phyloP scores from a whole-genome alignment of 2,888 invertebrate genomes.

The Drosophila prolongata region DNA sequence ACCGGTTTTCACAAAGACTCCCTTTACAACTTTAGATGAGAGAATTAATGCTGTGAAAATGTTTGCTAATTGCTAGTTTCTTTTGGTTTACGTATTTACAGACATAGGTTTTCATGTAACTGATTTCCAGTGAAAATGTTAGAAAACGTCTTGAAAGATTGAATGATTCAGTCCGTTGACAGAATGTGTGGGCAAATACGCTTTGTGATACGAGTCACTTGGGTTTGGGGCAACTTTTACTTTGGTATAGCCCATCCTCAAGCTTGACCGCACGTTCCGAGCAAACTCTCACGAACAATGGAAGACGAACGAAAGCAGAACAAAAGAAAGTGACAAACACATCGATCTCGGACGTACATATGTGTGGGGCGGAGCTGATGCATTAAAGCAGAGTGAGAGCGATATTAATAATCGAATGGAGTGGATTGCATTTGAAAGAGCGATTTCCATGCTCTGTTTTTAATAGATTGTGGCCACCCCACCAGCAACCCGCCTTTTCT shows the following conservation, averaged over 20 bases:
- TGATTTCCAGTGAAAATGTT: conserved; percentile 10
- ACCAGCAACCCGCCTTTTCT: conserved; percentile 2
- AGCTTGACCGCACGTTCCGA: conserved; percentile 53
- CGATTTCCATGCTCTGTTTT: conserved; percentile 50
- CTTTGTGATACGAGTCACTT: conserved; percentile 8
- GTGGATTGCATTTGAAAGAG: conserved; percentile 31
- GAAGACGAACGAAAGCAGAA: conserved; percentile 44
- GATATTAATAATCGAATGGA: conserved; percentile 43
- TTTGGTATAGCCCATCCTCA: conserved; percentile 15
- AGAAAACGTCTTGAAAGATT: neutral
- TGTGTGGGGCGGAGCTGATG: conserved; percentile 14
- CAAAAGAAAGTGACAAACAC: conserved; percentile 66
- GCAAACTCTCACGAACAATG: conserved; percentile 37
- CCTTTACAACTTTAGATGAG: conserved; percentile 2
- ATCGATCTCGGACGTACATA: conserved; percentile 16
- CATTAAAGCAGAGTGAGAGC: conserved; percentile 49
- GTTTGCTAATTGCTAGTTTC: conserved; percentile 18
- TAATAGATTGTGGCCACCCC: conserved; percentile 5
- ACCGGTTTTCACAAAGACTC: conserved; percentile 34
- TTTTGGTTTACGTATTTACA: conserved; percentile 1
- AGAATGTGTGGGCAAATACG: conserved; percentile 14
- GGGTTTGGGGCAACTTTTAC: conserved; percentile 54
- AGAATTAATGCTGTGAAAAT: conserved; percentile 21
- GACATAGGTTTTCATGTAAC: conserved; percentile 5
- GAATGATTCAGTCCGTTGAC: conserved; percentile 12